Conservation (phyloP, 1,140 invertebrate genomes). For the Calephelis virginiensis region DNA sequence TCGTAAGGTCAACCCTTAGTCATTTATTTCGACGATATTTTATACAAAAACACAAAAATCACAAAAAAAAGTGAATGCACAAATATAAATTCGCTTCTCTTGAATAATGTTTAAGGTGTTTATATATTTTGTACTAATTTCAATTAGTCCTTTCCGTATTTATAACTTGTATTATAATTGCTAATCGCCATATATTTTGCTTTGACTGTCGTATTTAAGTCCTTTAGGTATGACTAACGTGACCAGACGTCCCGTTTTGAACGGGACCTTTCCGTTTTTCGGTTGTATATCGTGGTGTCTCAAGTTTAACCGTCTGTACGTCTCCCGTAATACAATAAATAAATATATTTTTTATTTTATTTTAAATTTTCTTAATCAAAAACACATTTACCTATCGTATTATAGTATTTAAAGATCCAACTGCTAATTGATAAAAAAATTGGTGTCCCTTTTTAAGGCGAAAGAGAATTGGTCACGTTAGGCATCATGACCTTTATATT, state of each 20-base stretch:
- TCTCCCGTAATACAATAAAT: too few relatives aligned
- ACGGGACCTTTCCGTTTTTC: too few relatives aligned
- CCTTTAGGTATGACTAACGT: slow-evolving; percentile 43
- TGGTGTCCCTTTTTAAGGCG: too few relatives aligned
- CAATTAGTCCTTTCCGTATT: slow-evolving; percentile 6
- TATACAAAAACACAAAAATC: slow-evolving; percentile 63
- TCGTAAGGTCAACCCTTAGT: slow-evolving; percentile 54
- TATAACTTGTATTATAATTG: slow-evolving; percentile 30
- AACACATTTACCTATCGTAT: too few relatives aligned
- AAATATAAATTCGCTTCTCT: slow-evolving; percentile 65
- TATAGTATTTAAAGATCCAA: too few relatives aligned
- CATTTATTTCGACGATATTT: slow-evolving; percentile 61
- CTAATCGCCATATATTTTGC: slow-evolving; percentile 69
- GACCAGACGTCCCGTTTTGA: too few relatives aligned
- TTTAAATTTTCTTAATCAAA: too few relatives aligned
- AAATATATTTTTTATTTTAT: too few relatives aligned
- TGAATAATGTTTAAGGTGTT: slow-evolving; percentile 63
- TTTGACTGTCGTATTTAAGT: slow-evolving; percentile 74
- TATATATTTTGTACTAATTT: slow-evolving; percentile 72
- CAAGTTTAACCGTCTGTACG: too few relatives aligned
- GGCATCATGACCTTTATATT: slow-evolving; percentile 36
- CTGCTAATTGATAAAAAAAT: too few relatives aligned
- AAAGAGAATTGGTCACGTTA: too few relatives aligned
- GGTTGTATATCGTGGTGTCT: too few relatives aligned
- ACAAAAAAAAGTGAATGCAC: slow-evolving; percentile 73